phyloP scores from a whole-genome alignment of 2,113 vertebrate genomes.

The Mirounga angustirostris region DNA sequence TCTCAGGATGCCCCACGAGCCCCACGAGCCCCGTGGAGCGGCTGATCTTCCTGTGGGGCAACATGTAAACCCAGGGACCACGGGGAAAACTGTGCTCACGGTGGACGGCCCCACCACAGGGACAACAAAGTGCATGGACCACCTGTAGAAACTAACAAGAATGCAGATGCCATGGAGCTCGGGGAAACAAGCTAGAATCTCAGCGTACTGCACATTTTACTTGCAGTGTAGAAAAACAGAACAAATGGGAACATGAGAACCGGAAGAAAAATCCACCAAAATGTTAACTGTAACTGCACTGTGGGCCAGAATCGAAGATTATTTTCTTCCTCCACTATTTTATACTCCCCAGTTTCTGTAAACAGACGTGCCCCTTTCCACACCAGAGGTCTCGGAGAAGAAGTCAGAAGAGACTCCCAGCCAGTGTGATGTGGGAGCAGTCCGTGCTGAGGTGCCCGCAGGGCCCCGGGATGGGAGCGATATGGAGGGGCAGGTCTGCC shows the following conservation, averaged over 20 bases:
- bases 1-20: rapidly evolving
- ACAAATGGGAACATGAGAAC: neutral
- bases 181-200: no score
- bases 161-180: rapidly evolving
- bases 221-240: neutral
- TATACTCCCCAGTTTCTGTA: rapidly evolving
- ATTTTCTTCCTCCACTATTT: no score
- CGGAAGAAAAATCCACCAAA: neutral
- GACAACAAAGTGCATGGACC: neutral
- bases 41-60: neutral
- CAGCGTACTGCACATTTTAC: rapidly evolving
- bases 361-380: rapidly evolving
- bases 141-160: rapidly evolving
- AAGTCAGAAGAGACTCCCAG: neutral
- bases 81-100: rapidly evolving
- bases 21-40: rapidly evolving
- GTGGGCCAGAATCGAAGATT: rapidly evolving
- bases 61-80: neutral
- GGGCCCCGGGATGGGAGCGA: neutral
- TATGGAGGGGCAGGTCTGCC: neutral
- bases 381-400: neutral
- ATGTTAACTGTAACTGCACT: rapidly evolving
- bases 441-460: no score
- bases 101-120: rapidly evolving
- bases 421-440: neutral